These are phyloP conservation scores for Paragorgia papillata DNA, from an alignment of 92 coral and sea anemone species.

Conservation along the genomic window DNA sequence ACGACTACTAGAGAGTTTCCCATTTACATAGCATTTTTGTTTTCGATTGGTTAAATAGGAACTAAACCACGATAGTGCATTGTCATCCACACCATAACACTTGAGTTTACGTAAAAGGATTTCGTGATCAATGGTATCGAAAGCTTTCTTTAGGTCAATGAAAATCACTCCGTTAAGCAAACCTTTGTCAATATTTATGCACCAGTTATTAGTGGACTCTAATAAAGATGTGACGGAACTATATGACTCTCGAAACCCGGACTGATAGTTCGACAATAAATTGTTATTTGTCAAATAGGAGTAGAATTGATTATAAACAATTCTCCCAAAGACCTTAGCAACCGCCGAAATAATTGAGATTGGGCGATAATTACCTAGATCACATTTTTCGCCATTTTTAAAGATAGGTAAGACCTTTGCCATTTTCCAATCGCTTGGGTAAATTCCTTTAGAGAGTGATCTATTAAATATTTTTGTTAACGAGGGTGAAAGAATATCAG, in stretches of 20 bases:
- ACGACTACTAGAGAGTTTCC: background rate
- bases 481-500: slow-evolving; percentile 12
- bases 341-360: slow-evolving; percentile 22
- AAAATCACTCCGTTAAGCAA: slow-evolving; percentile 29
- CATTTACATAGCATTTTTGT: background rate
- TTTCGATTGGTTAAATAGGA: background rate
- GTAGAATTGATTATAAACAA: slow-evolving; percentile 15
- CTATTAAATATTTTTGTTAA: slow-evolving; percentile 6
- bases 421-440: slow-evolving; percentile 19
- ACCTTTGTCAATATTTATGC: slow-evolving; percentile 19
- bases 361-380: slow-evolving; percentile 17
- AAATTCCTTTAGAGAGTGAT: slow-evolving; percentile 13
- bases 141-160: slow-evolving; percentile 32
- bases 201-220: slow-evolving; percentile 15
- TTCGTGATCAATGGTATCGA: slow-evolving; percentile 19
- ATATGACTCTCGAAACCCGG: slow-evolving; percentile 10
- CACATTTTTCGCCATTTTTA: background rate
- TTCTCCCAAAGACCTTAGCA: slow-evolving; percentile 27
- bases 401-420: slow-evolving; percentile 15
- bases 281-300: background rate
- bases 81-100: slow-evolving; percentile 4
- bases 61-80: background rate
- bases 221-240: slow-evolving; percentile 29
- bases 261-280: slow-evolving; percentile 12
- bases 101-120: slow-evolving; percentile 1